Evolutionary conservation across 2,888 invertebrate genomes (phyloP).

Genomic region (Agrenia bidenticulata): DNA sequence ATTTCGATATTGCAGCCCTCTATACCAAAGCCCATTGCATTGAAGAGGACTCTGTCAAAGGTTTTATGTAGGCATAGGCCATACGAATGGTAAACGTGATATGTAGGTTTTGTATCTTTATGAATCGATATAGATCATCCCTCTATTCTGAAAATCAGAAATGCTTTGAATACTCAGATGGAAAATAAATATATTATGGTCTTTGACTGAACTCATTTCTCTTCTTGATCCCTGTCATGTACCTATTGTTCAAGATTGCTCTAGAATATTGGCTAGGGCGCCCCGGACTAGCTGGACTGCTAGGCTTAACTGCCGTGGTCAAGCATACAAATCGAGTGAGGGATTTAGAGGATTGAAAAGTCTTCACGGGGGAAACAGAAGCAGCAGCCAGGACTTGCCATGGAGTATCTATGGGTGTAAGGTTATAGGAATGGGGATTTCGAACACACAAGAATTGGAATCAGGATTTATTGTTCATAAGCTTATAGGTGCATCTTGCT

Average conservation of each 20-base stretch:
- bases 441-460: neutral
- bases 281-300: neutral
- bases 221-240: neutral
- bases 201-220: constrained; percentile 3
- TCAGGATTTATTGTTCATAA: constrained; percentile 9
- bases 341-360: constrained; percentile 32
- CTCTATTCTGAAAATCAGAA: neutral
- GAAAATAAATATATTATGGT: constrained; percentile 1
- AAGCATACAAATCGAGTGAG: constrained; percentile 35
- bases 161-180: neutral
- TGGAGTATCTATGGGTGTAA: neutral
- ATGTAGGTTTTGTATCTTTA: no score
- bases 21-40: no score
- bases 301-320: constrained; percentile 9
- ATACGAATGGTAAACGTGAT: no score
- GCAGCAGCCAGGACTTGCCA: neutral
- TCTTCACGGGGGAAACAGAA: constrained; percentile 2
- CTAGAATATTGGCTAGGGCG: no score
- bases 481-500: no score
- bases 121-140: no score
- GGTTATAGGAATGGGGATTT: neutral
- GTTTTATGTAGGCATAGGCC: no score
- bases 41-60: no score
- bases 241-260: neutral
- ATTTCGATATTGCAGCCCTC: no score